Evolutionary conservation across 2,113 vertebrate species (phyloP), one percentile per base, ranked within the genome.

Genomic region (Bubo bubo): DNA sequence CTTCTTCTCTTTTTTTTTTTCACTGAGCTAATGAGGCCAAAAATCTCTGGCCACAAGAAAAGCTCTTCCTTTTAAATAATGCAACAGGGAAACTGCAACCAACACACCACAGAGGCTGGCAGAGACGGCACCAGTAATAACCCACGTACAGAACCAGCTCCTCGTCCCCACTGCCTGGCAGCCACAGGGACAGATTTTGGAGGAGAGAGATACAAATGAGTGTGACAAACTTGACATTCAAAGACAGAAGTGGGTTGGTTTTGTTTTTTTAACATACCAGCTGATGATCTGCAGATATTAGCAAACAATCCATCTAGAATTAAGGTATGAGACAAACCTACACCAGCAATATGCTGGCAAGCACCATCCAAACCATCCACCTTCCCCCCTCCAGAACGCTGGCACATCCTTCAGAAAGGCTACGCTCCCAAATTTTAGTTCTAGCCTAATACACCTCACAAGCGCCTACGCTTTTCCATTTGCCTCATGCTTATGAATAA

Each of bases 21-120:
- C 49, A 30, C 34, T 20, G 21, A 86, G 59, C 63, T 85, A 79
- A 85, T 4, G 2, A 64, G 71, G 79, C 62, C 77, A 88, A 81
- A 95, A 72, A n/a, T 77, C 82, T 90, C 70, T 32, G 74, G 70
- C 62, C 89, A 85, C n/a, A 20, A 68, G 35, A 45, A 86, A 45
- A 80, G 52, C n/a, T 91, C 50, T 67, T 47, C 59, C 20, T 60
- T 80, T 89, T 80, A 39, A 81, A 73, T 66, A 56, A 89, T 12
- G 24, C 56, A 71, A 20, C 0, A 64, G 49, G 22, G 35, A 79
- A 59, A 72, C 15, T 39, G 53, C 49, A 81, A 9, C 28, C 5
- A 3, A 19, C 62, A 45, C 27, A 27, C 8, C 35, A 15, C 50
- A 8, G 3, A 39, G 1, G 1, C 50, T 2, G 5, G 23, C 59